Evolutionary conservation across 2,888 invertebrate genomes (phyloP), one percentile per base, ranked within the genome.

Genomic region (Panopea generosa): DNA sequence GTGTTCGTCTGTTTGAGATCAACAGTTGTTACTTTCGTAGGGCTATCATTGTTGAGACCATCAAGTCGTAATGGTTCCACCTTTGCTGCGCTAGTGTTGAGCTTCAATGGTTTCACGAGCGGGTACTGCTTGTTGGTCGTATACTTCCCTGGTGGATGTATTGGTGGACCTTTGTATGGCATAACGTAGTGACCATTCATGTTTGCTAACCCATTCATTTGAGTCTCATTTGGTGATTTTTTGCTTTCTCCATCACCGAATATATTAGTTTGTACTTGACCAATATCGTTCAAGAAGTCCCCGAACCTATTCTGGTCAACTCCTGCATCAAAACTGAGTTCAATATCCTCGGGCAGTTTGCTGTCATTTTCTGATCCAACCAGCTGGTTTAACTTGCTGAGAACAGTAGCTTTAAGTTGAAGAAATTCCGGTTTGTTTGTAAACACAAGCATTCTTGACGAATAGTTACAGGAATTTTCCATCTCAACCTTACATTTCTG

Each of bases 381-480:
- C 24, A 83, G 65, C 33, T 70, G 55, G 4, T 71, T 45, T 2
- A 85, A 63, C 50, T 82, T 72, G 9, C 63, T 67, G 2, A 83
- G 26, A n/a, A 85, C 77, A 7, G 76, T 66, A 18, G 66, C 47
- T 47, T 80, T 77, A 16, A 85, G 56, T 40, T 79, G 73, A 1
- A 85, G 72, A 62, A 85, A 85, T 50, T 85, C 85, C 14, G 82
- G 79, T 55, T 84, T 79, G 56, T 81, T 85, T 2, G 85, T 85
- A 26, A 83, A 85, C 2, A 80, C 77, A 9, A 84, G 49, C 67
- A 83, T 84, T 50, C 85, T 73, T 22, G 79, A 82, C 18, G 82
- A 75, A 62, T 84, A 85, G 52, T 83, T 81, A 47, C 81, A 81
- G 9, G 82, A 74, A 27, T 81, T 83, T 38, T 84, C 81, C 65